Percentiles rank a stretch among this genome's conserved stretches.
phyloP scores from a whole-genome alignment of 2,113 vertebrate genomes.

The Todiramphus chloris region DNA sequence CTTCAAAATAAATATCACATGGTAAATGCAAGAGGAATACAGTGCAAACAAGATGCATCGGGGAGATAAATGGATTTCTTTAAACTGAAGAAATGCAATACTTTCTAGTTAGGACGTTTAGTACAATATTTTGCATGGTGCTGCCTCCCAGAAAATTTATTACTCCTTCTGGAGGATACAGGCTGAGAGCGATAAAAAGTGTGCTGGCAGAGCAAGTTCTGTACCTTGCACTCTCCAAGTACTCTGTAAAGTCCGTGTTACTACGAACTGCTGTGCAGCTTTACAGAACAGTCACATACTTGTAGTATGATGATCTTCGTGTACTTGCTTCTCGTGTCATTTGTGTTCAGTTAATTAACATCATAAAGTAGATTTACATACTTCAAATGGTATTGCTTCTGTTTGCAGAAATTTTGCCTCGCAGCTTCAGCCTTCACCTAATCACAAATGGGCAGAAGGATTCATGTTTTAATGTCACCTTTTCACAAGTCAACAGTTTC shows the following conservation, averaged over 20 bases:
- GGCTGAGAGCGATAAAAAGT: neutral
- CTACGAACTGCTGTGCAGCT: neutral
- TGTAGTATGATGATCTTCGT: neutral
- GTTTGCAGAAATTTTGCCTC: neutral
- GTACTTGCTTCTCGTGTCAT: neutral
- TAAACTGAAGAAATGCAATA: rapidly evolving
- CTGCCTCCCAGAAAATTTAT: neutral
- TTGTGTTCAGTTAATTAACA: neutral
- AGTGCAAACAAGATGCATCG: neutral
- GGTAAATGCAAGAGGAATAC: neutral
- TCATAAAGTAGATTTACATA: neutral
- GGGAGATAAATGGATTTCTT: neutral
- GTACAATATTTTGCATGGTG: neutral
- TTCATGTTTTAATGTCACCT: neutral
- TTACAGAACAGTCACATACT: neutral
- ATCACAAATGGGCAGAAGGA: neutral
- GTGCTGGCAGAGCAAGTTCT: neutral
- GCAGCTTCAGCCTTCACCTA: neutral
- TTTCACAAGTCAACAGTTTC: neutral
- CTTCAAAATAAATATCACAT: neutral
- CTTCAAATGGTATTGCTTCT: neutral
- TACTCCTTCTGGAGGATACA: neutral
- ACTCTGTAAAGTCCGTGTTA: neutral
- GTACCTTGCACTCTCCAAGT: neutral
- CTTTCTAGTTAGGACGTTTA: neutral